phyloP scores from a whole-genome alignment of 2,888 invertebrate genomes.

The Parthenolecanium corni region DNA sequence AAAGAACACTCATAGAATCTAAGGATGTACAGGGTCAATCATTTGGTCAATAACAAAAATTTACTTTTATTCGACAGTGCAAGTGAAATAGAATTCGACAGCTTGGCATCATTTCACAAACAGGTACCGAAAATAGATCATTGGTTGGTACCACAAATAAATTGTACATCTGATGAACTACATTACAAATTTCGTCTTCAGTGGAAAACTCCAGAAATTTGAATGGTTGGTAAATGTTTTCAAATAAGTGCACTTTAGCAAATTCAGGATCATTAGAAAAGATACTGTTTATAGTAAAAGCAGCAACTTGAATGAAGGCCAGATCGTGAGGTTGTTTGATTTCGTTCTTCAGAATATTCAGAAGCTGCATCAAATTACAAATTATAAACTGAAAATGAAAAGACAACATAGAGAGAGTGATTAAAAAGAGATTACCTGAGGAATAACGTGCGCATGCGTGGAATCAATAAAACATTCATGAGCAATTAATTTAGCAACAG shows the following conservation, averaged over 20 bases:
- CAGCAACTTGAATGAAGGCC: neutral
- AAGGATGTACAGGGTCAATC: neutral
- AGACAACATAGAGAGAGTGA: neutral
- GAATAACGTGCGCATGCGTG: no score
- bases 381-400: neutral
- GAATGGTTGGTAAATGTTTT: conserved; percentile 45
- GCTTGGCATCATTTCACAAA: conserved; percentile 35
- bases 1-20: neutral
- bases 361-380: neutral
- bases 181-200: conserved; percentile 37
- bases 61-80: conserved; percentile 32
- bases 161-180: conserved; percentile 38
- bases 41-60: neutral
- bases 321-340: conserved; percentile 36
- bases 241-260: conserved; percentile 36
- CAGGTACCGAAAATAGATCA: conserved; percentile 38
- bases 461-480: conserved; percentile 36
- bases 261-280: neutral
- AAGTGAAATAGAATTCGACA: conserved; percentile 32
- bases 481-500: conserved; percentile 52
- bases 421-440: no score
- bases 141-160: conserved; percentile 37
- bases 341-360: conserved; percentile 5
- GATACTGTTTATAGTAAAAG: conserved; percentile 7
- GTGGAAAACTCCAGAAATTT: conserved; percentile 37